Percentiles rank a stretch among this genome's conserved stretches.
Conservation (phyloP, 2,113 vertebrate genomes). For the Ammodytes dubius region DNA sequence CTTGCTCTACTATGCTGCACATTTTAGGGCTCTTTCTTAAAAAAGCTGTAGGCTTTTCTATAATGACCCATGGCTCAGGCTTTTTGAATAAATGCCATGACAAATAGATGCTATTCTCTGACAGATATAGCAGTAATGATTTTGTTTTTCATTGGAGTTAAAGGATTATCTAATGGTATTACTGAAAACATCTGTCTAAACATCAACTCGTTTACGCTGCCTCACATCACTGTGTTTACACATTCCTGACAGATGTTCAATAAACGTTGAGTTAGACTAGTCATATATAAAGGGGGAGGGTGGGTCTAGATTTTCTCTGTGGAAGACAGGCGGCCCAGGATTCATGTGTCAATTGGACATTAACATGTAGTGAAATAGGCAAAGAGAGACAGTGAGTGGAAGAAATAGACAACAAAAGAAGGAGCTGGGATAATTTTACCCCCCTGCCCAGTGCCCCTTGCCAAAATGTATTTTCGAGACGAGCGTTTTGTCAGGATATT, state of each 20-base stretch:
- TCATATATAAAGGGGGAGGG: conserved; percentile 34
- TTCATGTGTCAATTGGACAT: conserved; percentile 40
- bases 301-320: conserved; percentile 20
- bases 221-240: conserved; percentile 32
- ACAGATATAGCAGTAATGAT: conserved; percentile 77
- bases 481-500: conserved; percentile 58
- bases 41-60: conserved; percentile 65
- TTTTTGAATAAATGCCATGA: conserved; percentile 68
- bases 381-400: conserved; percentile 7
- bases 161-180: conserved; percentile 81
- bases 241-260: conserved; percentile 61
- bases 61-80: conserved; percentile 64
- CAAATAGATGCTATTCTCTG: conserved; percentile 73
- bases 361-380: conserved; percentile 21
- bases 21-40: conserved; percentile 47
- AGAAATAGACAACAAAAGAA: not conserved
- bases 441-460: conserved; percentile 35
- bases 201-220: conserved; percentile 49
- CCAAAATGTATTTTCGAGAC: conserved; percentile 58
- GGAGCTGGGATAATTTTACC: conserved; percentile 67
- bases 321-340: conserved; percentile 7
- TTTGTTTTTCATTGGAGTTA: conserved; percentile 78
- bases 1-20: conserved; percentile 17
- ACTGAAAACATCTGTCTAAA: conserved; percentile 81
- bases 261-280: conserved; percentile 40